Evolutionary conservation across 2,797 vertebrate genomes (phyloP), one percentile per base, ranked within the genome.

Genomic region (Lepus townsendii): DNA sequence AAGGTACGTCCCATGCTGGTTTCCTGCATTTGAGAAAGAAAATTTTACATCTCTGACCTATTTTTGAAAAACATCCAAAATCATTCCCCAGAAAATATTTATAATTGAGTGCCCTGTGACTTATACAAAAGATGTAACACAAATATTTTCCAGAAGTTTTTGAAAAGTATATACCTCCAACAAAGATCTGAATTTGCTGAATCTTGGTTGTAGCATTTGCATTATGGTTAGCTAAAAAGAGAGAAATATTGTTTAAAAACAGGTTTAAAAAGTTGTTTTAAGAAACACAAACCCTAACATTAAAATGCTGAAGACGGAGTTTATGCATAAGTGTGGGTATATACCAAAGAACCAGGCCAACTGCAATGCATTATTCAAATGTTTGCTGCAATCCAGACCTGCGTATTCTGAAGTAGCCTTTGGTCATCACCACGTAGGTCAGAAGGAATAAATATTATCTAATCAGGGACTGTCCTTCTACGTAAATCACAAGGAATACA

Each of bases 181-280:
- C n/a, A 99, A 97, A 95, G 97, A 97, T 82, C 97, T 98, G 97
- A 99, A 99, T 83, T 86, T 98, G 94, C 98, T 98, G 77, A 99
- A 99, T 93, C 98, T 99, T 83, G 97, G 98, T 57, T 98, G 98
- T 83, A 99, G 97, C 92, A 99, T 98, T 96, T 98, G 98, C 98
- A 99, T 98, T 96, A 99, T 98, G 42, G 99, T 99, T 97, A 99
- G 98, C 99, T 99, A 97, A 88, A 98, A 97, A 77, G 83, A 98
- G 97, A 77, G 84, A 91, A 0, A 95, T 76, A 93, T 93, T 66
- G n/a, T 4, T 89, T 84, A 88, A 88, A 93, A 78, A 92, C 90
- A 52, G 83, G n/a, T 76, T 32, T 42, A 83, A 68, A 57, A 52
- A 32, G 4, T 73, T 6, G n/a, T 42, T 47, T 95, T 71, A 75